Base-by-base conservation (phyloP, 2,888 invertebrate species). In the Cantharis lateralis region DNA sequence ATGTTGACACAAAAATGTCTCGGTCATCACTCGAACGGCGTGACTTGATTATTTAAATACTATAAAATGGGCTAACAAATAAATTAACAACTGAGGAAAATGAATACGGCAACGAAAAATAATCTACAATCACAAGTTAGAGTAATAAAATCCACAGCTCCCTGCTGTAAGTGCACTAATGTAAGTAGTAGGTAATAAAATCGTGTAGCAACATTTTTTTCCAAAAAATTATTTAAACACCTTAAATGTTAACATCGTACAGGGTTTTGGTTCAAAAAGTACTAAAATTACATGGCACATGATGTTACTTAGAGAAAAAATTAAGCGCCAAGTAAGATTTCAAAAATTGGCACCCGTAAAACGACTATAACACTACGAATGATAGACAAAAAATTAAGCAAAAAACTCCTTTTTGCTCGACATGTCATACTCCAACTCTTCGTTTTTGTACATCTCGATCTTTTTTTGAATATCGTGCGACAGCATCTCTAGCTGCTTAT, bases 361-460 rank as follows among this genome's bases (percentile, higher is more conserved):
- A 48, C n/a, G 48, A 48, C 48, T 72, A 72, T 61, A 72, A 28
- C 72, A 16, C 66, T 68, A 69, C 71, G 69, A 24, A 26, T 61
- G 72, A 73, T 70, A 74, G 10, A 61, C 71, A 77, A 20, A 68
- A 69, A 78, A 64, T 74, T 92, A 97, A 89, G 95, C 96, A 90
- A 95, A 96, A 90, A 96, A 96, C 89, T 97, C 96, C 83, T 93
- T 92, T 90, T 96, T 96, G 87, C 94, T 94, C 84, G 95, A 94
- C 91, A 96, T 92, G 86, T 96, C 95, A 89, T 95, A 96, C 87
- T 97, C 96, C 82, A 95, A 92, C 87, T 96, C 96, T 88, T 96
- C 96, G 90, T 96, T 96, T 89, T 96, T 96, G 91, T 96, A 96
- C 93, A 96, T 94, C 88, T 97, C 96, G 88, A 97, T 94, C 86